Evolutionary conservation across 2,113 vertebrate genomes (phyloP).

Genomic region (Gallinago jamesoni): DNA sequence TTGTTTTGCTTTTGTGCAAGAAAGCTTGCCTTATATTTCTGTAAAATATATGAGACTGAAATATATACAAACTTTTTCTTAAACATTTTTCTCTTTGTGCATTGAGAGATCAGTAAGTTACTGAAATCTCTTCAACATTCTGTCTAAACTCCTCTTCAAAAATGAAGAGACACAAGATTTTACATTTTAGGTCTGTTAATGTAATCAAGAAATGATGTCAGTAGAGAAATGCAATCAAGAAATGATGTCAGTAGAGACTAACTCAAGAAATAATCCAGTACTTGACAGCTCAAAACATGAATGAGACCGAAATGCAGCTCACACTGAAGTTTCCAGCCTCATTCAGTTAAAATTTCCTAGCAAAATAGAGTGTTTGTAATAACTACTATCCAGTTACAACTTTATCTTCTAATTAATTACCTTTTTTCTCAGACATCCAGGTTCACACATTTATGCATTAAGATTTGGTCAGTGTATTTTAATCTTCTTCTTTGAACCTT

Average conservation of each 20-base stretch:
- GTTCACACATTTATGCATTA: not conserved
- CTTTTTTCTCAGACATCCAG: not conserved
- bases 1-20: not conserved
- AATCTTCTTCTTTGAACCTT: not conserved
- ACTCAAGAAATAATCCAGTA: not conserved
- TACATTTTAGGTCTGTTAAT: not conserved
- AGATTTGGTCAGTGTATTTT: not conserved
- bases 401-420: conserved; percentile 10
- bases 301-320: not conserved
- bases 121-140: not conserved
- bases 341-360: not conserved
- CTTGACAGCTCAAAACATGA: not conserved
- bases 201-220: not conserved
- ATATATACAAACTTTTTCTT: not conserved
- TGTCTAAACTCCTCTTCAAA: not conserved
- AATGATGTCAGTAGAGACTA: not conserved
- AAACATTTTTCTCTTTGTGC: not conserved
- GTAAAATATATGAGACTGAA: not conserved
- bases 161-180: not conserved
- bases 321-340: not conserved
- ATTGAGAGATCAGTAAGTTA: not conserved
- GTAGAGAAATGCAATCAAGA: not conserved
- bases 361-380: not conserved
- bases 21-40: not conserved
- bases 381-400: not conserved